Evolutionary conservation across 2,113 vertebrate genomes (phyloP).

Genomic region (Drymodes brunneopygia): DNA sequence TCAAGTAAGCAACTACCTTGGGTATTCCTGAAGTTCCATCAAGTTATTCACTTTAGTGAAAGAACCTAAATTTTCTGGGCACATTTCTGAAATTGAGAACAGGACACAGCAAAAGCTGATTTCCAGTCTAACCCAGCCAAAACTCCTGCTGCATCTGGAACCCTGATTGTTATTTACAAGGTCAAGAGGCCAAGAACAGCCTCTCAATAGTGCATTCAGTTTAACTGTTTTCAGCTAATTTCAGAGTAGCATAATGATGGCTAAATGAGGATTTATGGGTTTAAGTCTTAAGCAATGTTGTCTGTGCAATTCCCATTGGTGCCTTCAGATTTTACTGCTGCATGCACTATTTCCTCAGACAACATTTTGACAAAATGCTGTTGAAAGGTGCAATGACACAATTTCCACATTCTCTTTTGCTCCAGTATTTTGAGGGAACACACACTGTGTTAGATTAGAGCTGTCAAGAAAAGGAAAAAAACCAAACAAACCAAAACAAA

Average conservation of each 20-base stretch:
- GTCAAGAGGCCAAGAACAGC: background rate
- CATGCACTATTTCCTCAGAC: background rate
- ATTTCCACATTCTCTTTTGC: background rate
- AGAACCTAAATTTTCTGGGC: background rate
- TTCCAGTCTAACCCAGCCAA: background rate
- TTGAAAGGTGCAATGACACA: background rate
- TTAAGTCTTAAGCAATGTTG: background rate
- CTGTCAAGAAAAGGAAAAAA: background rate
- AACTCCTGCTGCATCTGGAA: background rate
- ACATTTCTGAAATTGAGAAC: background rate
- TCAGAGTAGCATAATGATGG: background rate
- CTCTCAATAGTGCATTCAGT: accelerated
- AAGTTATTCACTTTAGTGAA: background rate
- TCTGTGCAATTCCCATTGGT: background rate
- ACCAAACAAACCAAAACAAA: background rate
- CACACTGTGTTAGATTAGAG: background rate
- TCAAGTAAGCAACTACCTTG: background rate
- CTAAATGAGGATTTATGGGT: background rate
- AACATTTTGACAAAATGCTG: background rate
- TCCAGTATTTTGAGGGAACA: background rate
- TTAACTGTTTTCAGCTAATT: background rate
- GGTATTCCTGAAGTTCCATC: background rate
- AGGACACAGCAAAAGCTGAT: background rate
- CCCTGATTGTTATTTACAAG: background rate
- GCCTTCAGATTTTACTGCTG: background rate